Evolutionary conservation across 2,888 invertebrate genomes (phyloP), one percentile per base, ranked within the genome.

Genomic region (Helicoverpa assulta): DNA sequence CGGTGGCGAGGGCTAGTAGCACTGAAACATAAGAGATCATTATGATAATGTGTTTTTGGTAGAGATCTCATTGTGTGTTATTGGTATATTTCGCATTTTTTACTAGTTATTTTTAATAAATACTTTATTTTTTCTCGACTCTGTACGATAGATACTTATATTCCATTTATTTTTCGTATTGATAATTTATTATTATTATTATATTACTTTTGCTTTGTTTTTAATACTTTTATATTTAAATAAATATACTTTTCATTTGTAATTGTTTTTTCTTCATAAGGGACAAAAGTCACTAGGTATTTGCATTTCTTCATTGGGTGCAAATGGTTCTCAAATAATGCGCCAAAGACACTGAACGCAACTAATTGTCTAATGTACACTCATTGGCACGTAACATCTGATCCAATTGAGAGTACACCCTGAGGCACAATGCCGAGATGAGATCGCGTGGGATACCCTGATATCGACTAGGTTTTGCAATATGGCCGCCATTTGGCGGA

Each of bases 1-100:
- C 94, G 57, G 88, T 83, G 54, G 88, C 88, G 74, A 90, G 71
- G 72, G 93, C 91, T 89, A 95, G 90, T 85, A 95, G 82, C 82
- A 92, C 95, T 95, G 94, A 60, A 94, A 94, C 77, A 76, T 29
- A 61, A 65, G 53, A 40, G 51, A 14, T 14, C 8, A 8, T 37
- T 0, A 26, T 21, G 7, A 40, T 63, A 4, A 29, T 16, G 21
- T 21, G 2, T 56, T 43, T 10, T 50, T 73, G 51, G 7, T 12
- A 33, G 4, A 29, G 14, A 55, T 14, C 10, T 26, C 3, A 12
- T 16, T 12, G 12, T 14, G 37, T 12, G 37, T 12, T 12, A 37
- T 33, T 37, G 37, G 10, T 37, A 10, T 10, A 2, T 10, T 37
- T 37, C 3, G 3, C 12, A 37, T 37, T 37, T 37, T 37, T 37